Evolutionary conservation across 2,888 invertebrate species (phyloP).

Genomic region (Hymenopus coronatus): DNA sequence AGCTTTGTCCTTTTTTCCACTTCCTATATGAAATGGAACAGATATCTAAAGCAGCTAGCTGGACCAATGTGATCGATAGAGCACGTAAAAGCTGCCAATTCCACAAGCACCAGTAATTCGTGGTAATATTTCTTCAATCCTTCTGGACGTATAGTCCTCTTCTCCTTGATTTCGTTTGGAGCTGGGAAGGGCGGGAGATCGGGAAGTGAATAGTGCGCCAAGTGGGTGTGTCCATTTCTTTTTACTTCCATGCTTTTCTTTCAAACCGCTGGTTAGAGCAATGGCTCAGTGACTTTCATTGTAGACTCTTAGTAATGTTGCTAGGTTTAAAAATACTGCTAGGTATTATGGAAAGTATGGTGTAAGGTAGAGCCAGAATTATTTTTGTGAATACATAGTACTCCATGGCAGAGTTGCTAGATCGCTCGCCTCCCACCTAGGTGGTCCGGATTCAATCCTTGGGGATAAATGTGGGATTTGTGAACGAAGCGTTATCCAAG

Average conservation of each 20-base stretch:
- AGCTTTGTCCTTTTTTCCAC: background rate
- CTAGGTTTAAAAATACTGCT: too few species aligned
- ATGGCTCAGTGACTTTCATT: background rate
- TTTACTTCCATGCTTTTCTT: background rate
- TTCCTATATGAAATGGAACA: background rate
- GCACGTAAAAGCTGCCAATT: constrained; percentile 14
- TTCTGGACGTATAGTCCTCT: background rate
- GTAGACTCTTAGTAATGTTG: background rate
- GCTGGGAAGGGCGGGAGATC: background rate
- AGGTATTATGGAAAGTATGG: too few species aligned
- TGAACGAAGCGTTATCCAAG: too few species aligned
- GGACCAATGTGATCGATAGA: constrained; percentile 2
- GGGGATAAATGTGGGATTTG: too few species aligned
- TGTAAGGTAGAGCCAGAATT: too few species aligned
- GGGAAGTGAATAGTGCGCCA: background rate
- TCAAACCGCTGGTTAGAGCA: background rate
- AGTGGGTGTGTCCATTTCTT: constrained; percentile 1
- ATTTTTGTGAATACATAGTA: too few species aligned
- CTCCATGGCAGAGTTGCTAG: too few species aligned
- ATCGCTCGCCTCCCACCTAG: too few species aligned
- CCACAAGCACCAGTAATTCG: constrained; percentile 5
- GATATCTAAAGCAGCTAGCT: background rate
- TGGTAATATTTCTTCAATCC: background rate
- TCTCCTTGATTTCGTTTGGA: background rate
- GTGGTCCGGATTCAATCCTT: too few species aligned